These are phyloP conservation scores for Idaea aversata DNA, from an alignment of 2,888 invertebrate genomes.

Conservation along the genomic window DNA sequence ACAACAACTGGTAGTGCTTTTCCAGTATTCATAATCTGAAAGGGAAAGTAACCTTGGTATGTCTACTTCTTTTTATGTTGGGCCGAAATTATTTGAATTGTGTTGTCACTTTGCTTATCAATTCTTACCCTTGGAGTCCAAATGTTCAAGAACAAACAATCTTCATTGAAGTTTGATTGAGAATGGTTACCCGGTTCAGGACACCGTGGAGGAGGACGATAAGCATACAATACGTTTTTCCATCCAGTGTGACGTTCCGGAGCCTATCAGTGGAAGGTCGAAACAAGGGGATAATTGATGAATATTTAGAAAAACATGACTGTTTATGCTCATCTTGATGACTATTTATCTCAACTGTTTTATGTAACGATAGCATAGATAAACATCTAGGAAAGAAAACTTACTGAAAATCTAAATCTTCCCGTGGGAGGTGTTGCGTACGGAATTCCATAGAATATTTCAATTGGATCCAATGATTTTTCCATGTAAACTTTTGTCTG, in stretches of 20 bases:
- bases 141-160: constrained; percentile 94
- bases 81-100: not conserved
- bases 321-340: no score
- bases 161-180: constrained; percentile 80
- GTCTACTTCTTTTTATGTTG: not conserved
- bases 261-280: constrained; percentile 63
- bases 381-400: constrained; percentile 19
- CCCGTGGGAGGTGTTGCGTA: constrained; percentile 89
- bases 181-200: constrained; percentile 73
- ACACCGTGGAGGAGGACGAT: constrained; percentile 85
- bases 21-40: constrained; percentile 41
- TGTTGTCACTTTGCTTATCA: not conserved
- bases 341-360: no score
- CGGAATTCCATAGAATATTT: constrained; percentile 88
- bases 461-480: constrained; percentile 80
- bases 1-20: constrained; percentile 84
- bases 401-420: constrained; percentile 86
- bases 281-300: constrained; percentile 14
- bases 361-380: not conserved
- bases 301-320: constrained; percentile 4
- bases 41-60: not conserved
- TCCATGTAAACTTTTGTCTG: constrained; percentile 85
- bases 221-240: constrained; percentile 85
- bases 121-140: constrained; percentile 88
- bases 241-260: constrained; percentile 86